phyloP scores from a whole-genome alignment of 2,888 invertebrate species.

The Lysandra coridon region DNA sequence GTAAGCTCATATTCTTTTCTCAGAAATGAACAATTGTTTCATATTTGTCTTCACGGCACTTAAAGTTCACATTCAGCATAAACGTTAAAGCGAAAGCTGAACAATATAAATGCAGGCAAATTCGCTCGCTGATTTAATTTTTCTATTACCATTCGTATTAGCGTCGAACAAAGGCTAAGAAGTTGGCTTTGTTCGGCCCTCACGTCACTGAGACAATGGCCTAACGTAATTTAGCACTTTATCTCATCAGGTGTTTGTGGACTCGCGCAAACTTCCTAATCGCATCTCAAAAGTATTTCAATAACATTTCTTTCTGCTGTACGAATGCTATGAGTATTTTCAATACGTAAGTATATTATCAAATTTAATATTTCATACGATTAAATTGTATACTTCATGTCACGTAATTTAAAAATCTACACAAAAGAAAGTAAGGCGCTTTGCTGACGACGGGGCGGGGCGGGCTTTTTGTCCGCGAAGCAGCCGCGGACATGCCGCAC shows the following conservation, averaged over 20 bases:
- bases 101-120: constrained; percentile 31
- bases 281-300: constrained; percentile 31
- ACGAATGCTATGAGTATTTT: background rate
- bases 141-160: constrained; percentile 34
- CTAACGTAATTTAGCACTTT: constrained; percentile 44
- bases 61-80: constrained; percentile 4
- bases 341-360: background rate
- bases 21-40: constrained; percentile 14
- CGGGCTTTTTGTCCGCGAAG: no score
- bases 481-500: no score
- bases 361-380: background rate
- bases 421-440: no score
- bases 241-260: constrained; percentile 46
- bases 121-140: constrained; percentile 33
- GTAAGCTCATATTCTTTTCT: background rate
- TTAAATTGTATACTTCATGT: background rate
- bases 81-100: constrained; percentile 18
- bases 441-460: no score
- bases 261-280: constrained; percentile 35
- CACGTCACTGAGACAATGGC: constrained; percentile 44
- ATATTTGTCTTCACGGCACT: constrained; percentile 7
- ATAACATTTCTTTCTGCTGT: constrained; percentile 2
- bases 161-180: constrained; percentile 62
- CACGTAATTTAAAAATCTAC: no score
- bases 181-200: constrained; percentile 44